A percentile compares a stretch with the other conserved stretches of the same genome.
These are phyloP conservation scores for Lasioglossum malachurum DNA, from an alignment of 2,888 invertebrate species.

Conservation along the genomic window DNA sequence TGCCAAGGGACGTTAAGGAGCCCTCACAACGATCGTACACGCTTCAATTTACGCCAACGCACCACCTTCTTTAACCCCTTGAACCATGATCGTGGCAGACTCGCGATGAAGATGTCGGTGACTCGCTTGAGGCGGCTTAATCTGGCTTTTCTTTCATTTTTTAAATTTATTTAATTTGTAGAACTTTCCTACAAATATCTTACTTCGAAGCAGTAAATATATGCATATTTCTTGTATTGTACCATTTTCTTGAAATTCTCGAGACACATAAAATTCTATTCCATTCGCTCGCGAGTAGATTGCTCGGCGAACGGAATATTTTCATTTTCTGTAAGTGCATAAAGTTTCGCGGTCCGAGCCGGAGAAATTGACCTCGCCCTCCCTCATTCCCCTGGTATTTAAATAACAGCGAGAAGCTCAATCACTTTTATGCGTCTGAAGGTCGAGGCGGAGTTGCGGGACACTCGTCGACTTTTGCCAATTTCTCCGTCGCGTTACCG, in stretches of 20 bases:
- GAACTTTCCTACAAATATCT: too few relatives aligned
- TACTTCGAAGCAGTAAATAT: too few relatives aligned
- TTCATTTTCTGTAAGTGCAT: not conserved
- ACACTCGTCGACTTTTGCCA: constrained; percentile 20
- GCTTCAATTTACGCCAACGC: not conserved
- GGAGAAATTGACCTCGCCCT: not conserved
- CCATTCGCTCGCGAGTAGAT: not conserved
- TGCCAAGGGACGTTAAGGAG: constrained; percentile 54
- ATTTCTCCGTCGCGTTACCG: constrained; percentile 36
- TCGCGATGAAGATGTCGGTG: not conserved
- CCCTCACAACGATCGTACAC: constrained; percentile 50
- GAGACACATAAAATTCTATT: not conserved
- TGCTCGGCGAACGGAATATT: not conserved
- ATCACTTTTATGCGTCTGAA: not conserved
- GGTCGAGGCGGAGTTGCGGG: not conserved
- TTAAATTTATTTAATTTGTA: too few relatives aligned
- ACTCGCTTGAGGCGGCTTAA: too few relatives aligned
- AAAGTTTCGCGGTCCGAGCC: not conserved
- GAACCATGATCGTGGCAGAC: not conserved
- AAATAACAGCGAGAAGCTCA: not conserved
- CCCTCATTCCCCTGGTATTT: not conserved
- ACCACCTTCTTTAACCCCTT: not conserved
- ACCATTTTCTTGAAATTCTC: too few relatives aligned
- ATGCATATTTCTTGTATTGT: too few relatives aligned
- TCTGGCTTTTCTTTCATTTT: too few relatives aligned